These are phyloP conservation scores for Polydrusus cervinus DNA, from an alignment of 2,888 invertebrate genomes.

Conservation along the genomic window DNA sequence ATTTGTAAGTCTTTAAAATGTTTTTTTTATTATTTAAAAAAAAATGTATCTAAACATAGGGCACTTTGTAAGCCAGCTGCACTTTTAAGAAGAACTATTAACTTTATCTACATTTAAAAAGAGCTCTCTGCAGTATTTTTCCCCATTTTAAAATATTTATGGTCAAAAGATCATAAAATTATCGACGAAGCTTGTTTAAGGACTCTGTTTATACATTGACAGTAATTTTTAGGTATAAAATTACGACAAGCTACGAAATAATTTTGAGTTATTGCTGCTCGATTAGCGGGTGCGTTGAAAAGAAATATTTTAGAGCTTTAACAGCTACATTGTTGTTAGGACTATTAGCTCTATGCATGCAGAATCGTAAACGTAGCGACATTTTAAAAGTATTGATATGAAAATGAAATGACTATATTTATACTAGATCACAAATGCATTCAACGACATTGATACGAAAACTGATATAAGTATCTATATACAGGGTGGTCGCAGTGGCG, in stretches of 20 bases:
- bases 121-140: not conserved
- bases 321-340: not conserved
- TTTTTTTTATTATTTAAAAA: not conserved
- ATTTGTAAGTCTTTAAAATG: not conserved
- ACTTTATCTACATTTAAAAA: not conserved
- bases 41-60: not conserved
- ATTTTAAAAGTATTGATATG: not conserved
- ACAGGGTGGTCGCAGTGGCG: no score
- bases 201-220: conserved; percentile 2
- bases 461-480: no score
- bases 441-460: no score
- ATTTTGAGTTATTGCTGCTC: conserved; percentile 5
- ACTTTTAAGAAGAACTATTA: no score
- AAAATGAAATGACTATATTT: not conserved
- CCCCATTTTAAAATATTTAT: not conserved
- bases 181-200: not conserved
- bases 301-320: conserved; percentile 1
- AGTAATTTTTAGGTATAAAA: conserved; percentile 6
- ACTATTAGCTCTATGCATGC: not conserved
- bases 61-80: no score
- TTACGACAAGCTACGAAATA: not conserved
- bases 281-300: not conserved
- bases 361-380: not conserved
- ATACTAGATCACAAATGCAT: no score
- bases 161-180: not conserved